A percentile compares a stretch with the other conserved stretches of the same genome.
phyloP scores from a whole-genome alignment of 2,888 invertebrate genomes.

The Papilio elwesi region DNA sequence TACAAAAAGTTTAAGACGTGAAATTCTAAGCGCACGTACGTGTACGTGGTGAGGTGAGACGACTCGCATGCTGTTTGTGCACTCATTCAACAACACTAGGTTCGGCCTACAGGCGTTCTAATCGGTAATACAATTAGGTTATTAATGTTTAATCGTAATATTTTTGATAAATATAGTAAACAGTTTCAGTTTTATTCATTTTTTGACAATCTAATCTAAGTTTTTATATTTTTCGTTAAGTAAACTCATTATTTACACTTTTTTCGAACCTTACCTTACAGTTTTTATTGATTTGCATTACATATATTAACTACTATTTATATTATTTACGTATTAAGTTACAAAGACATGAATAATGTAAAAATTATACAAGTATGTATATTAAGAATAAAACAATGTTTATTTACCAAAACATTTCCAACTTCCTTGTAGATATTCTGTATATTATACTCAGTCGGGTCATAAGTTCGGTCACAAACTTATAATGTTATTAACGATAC shows the following conservation, averaged over 20 bases:
- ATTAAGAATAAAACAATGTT: no score
- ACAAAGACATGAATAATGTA: neutral
- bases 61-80: no score
- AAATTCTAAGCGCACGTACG: no score
- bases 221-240: neutral
- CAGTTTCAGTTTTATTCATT: neutral
- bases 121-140: neutral
- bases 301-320: constrained; percentile 4
- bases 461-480: no score
- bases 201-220: neutral
- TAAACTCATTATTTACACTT: neutral
- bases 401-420: no score
- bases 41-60: no score
- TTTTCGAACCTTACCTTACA: neutral
- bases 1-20: neutral
- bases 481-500: no score
- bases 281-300: neutral
- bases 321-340: neutral
- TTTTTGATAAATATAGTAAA: constrained; percentile 2
- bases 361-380: neutral
- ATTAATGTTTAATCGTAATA: neutral
- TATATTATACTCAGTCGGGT: no score
- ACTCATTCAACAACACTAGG: neutral
- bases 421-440: no score
- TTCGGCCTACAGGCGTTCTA: no score